Evolutionary conservation across 37 sponge, comb jelly and placozoan species (phyloP).

Genomic region (Chondrilla cf. caribensis): DNA sequence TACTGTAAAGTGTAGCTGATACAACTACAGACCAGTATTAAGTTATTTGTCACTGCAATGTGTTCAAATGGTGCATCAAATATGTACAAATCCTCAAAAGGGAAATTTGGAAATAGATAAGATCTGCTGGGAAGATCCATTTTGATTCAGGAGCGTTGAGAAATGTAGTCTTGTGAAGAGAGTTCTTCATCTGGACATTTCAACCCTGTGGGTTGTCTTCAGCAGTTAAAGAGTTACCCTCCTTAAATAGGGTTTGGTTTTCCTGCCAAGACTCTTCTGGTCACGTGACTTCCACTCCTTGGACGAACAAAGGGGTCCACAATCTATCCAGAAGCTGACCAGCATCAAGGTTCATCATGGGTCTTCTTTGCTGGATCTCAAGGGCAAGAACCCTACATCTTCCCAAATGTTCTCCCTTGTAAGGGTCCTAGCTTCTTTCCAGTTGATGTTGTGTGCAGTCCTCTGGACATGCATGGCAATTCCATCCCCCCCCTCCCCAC

Average conservation of each 20-base stretch:
- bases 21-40: no score
- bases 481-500: no score
- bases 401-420: neutral
- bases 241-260: neutral
- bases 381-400: neutral
- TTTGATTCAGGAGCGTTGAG: neutral
- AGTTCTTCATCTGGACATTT: neutral
- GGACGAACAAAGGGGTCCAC: neutral
- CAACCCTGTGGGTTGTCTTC: neutral
- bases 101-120: no score
- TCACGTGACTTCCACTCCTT: neutral
- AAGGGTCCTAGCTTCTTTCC: neutral
- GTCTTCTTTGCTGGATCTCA: neutral
- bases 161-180: neutral
- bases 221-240: neutral
- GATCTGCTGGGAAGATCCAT: neutral
- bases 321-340: conserved; percentile 8
- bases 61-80: no score
- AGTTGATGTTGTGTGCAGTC: neutral
- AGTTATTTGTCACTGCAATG: no score
- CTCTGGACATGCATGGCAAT: no score
- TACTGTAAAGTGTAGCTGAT: no score
- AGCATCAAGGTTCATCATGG: conserved; percentile 13
- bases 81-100: no score
- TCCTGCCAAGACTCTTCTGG: neutral